Percentiles rank a stretch among this genome's conserved stretches.
Evolutionary conservation across 2,797 vertebrate species (phyloP).

Genomic region (Sebastes diaconus): DNA sequence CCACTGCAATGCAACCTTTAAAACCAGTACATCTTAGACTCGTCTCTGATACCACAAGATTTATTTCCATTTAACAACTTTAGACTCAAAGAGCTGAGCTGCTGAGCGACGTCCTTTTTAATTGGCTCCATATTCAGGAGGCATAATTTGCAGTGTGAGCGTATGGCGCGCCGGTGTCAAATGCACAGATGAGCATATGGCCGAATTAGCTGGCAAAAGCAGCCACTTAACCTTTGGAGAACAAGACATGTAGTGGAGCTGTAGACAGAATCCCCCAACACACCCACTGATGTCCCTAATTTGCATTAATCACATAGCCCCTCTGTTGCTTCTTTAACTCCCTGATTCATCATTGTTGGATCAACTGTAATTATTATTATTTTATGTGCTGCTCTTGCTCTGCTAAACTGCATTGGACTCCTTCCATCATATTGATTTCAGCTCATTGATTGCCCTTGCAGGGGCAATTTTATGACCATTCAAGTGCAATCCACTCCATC

Average conservation of each 20-base stretch:
- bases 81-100: background rate
- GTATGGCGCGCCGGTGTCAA: conserved; percentile 55
- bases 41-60: conserved; percentile 15
- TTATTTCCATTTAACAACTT: conserved; percentile 29
- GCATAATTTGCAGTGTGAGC: conserved; percentile 48
- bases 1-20: conserved; percentile 43
- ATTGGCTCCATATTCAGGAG: conserved; percentile 61
- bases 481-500: conserved; percentile 7
- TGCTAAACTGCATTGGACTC: conserved; percentile 20
- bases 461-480: conserved; percentile 30
- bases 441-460: conserved; percentile 32
- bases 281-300: conserved; percentile 46
- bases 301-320: conserved; percentile 64
- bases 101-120: conserved; percentile 21
- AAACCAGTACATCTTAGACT: conserved; percentile 40
- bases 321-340: conserved; percentile 48
- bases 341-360: conserved; percentile 39
- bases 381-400: background rate
- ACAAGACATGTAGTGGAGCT: conserved; percentile 57
- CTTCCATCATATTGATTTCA: conserved; percentile 36
- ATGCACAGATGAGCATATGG: conserved; percentile 75
- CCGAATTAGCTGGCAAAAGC: conserved; percentile 64
- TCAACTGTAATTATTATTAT: conserved; percentile 37
- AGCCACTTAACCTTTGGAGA: conserved; percentile 75
- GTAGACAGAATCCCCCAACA: conserved; percentile 43